Evolutionary conservation across 2,113 vertebrate species (phyloP), one percentile per base, ranked within the genome.

Genomic region (Diglossa brunneiventris): DNA sequence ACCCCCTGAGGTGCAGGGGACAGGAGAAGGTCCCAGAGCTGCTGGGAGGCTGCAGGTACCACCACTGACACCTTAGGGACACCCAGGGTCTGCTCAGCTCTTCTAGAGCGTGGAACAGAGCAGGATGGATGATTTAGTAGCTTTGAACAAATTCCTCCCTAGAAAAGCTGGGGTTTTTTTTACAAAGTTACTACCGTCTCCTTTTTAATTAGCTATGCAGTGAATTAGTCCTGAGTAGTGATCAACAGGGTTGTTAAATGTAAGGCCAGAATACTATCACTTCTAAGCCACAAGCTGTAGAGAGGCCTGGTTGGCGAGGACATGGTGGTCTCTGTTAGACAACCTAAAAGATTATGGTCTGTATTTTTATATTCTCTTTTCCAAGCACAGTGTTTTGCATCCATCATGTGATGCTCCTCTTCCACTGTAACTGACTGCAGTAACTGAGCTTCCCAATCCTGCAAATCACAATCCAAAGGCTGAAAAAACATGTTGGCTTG

Each of bases 81-180:
- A 23, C 74, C 41, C 50, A 2, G 49, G 1, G 1, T 5, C 47
- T 35, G 27, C 81, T 2, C 0, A 7, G 84, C 46, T 61, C 17
- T 46, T 44, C 75, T 10, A 0, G 27, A 44, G 39, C 3, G 0
- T 27, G 20, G 44, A 82, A 20, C 24, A 6, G 1, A 37, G 44
- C 0, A 6, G 39, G 44, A 11, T 35, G 47, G 41, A 10, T 33
- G 41, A 73, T 86, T 90, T 66, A 62, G 49, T 12, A 46, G 59
- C 68, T 64, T 33, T 31, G 50, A 77, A 37, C 42, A 74, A 83
- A 70, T 7, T 47, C 52, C 68, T 69, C 39, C 9, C 4, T 63
- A 83, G 64, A 33, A 82, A 67, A 85, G 6, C 50, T 42, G 68
- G 2, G 14, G 1, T 6, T 24, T 39, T 64, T 59, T 80, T 35